Conservation (phyloP, 2,113 vertebrate species). For the Nerophis ophidion region DNA sequence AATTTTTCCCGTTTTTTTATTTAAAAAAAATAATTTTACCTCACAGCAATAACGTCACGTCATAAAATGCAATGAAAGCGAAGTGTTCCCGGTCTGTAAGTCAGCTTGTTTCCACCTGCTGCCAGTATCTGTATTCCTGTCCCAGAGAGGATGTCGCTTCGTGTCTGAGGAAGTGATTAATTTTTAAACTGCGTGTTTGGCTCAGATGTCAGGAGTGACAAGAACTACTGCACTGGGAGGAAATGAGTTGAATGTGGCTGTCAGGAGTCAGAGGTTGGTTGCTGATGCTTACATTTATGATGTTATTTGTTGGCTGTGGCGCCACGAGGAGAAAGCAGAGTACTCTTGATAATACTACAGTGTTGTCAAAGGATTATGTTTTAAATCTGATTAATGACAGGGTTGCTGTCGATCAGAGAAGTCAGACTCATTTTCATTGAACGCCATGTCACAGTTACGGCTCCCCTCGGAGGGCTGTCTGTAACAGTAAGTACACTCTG, state of each 20-base stretch:
- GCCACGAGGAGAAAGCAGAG: background rate
- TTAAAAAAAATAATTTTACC: background rate
- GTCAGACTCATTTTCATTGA: too few relatives aligned
- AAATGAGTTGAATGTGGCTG: conserved; percentile 2
- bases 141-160: conserved; percentile 43
- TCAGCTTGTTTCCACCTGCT: conserved; percentile 19
- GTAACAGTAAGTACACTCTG: too few relatives aligned
- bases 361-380: background rate
- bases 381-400: background rate
- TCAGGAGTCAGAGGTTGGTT: conserved; percentile 2
- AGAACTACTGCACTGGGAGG: conserved; percentile 17
- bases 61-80: conserved; percentile 1
- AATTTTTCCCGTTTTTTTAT: too few relatives aligned
- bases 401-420: too few relatives aligned
- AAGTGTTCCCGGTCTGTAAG: conserved; percentile 8
- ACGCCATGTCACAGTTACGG: too few relatives aligned
- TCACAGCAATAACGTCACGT: conserved; percentile 6
- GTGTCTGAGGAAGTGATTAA: conserved; percentile 44
- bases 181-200: conserved; percentile 62
- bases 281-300: background rate
- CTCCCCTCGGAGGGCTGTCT: too few relatives aligned
- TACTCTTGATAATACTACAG: background rate
- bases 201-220: conserved; percentile 31
- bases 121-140: conserved; percentile 21
- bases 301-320: conserved; percentile 2